Evolutionary conservation across 2,113 vertebrate species (phyloP).

Genomic region (Dryoscopus gambensis): DNA sequence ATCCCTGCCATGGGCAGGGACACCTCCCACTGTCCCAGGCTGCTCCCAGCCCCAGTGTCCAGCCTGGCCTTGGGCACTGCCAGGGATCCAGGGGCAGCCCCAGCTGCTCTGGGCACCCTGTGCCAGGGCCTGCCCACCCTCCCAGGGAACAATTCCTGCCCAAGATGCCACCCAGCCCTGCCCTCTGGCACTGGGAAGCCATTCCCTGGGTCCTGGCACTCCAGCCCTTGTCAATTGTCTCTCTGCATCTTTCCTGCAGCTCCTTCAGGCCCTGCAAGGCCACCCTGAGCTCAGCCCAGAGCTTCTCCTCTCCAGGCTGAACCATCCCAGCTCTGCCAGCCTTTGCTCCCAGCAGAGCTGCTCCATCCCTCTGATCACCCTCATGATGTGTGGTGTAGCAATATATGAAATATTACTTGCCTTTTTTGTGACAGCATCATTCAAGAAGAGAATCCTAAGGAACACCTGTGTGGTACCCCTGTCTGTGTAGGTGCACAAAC

Average conservation of each 20-base stretch:
- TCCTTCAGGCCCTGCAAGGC: background rate
- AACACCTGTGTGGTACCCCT: accelerated
- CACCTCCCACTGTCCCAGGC: background rate
- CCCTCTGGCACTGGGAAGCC: background rate
- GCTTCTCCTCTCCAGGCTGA: background rate
- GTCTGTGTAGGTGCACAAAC: accelerated
- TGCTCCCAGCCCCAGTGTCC: background rate
- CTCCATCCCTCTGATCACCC: background rate
- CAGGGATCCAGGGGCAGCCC: background rate
- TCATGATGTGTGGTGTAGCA: background rate
- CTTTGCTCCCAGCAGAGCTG: background rate
- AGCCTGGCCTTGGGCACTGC: background rate
- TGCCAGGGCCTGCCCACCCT: background rate
- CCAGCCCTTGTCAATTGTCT: background rate
- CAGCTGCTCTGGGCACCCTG: background rate
- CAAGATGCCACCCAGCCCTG: background rate
- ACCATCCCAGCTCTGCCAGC: background rate
- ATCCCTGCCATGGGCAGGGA: background rate
- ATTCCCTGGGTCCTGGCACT: background rate
- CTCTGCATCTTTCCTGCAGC: background rate
- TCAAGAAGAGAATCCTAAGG: background rate
- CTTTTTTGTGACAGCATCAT: background rate
- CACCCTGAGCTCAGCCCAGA: background rate
- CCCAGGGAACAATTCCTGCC: background rate
- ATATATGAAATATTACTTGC: background rate